Base-by-base conservation (phyloP, 2,888 invertebrate species). In the Catocala nupta region DNA sequence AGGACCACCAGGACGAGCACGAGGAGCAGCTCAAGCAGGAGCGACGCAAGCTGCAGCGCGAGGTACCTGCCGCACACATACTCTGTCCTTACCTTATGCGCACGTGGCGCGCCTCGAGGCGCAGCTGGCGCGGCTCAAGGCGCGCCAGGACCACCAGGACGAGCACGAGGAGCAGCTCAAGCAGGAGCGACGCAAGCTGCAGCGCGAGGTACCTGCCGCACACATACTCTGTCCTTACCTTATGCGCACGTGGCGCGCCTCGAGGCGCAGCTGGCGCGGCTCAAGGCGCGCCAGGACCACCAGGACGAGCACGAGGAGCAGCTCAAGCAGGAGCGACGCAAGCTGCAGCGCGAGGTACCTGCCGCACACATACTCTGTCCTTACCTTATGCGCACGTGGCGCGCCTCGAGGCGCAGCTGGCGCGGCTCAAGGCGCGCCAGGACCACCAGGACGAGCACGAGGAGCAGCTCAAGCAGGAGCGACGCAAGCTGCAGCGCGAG, bases 1-100 rank as follows among this genome's bases (percentile, higher is more conserved):
- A 98, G 44, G 99, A 99, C 88, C 96, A 97, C 74, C 97, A 98
- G 61, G 99, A 99, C 94, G 98, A 98, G 86, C 96, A 97, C 63
- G 99, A 99, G 94, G 98, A 99, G 81, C 98, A 98, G 85, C 95
- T 99, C 77, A 99, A 99, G 95, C 96, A 97, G 70, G 99, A 99
- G 90, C 97, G 98, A 77, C 95, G 99, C 78, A 97, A 97, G 92
- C 94, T 99, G 78, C 98, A 98, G 93, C 95, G 99, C 93, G 99
- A 99, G 96, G 98, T 36, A 36, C 36, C 7, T 36, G 7, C 36
- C 36, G 8, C 36, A 16, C 16, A 16, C 16, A 16, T 16, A 16
- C 16, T 16, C 16, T 16, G 16, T 16, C 16, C 16, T 16, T 16
- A 1, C 5, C 4, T 1, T n/a, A n/a, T n/a, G 99, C 99, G 73